A percentile compares a stretch with the other conserved stretches of the same genome.
These are phyloP conservation scores for Isurus oxyrinchus DNA, from an alignment of 2,113 vertebrate species.

Conservation along the genomic window DNA sequence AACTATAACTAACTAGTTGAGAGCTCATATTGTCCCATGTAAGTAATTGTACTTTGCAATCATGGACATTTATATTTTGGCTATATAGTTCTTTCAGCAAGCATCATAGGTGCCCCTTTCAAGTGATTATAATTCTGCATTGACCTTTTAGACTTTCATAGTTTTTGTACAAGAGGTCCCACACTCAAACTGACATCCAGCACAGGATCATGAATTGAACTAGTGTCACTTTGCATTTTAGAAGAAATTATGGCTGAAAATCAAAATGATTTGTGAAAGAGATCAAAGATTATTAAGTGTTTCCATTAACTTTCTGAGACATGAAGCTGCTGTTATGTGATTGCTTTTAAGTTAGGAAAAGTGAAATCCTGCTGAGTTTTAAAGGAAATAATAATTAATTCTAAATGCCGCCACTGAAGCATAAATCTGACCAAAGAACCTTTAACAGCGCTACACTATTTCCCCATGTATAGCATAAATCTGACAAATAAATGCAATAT, in stretches of 20 bases:
- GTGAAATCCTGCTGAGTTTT: background rate
- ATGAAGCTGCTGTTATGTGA: background rate
- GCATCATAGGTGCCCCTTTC: background rate
- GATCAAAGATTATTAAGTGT: background rate
- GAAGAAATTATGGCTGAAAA: background rate
- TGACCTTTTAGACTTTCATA: background rate
- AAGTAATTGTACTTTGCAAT: background rate
- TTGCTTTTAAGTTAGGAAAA: background rate
- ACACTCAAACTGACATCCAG: background rate
- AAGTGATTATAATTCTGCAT: background rate
- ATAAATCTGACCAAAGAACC: conserved; percentile 2
- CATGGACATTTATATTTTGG: background rate
- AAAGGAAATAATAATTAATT: background rate
- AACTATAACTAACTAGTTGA: background rate
- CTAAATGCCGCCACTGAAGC: background rate
- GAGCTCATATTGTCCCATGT: background rate
- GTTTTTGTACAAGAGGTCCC: background rate
- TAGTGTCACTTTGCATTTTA: background rate
- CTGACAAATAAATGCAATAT: background rate
- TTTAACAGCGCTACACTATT: background rate
- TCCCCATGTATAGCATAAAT: background rate
- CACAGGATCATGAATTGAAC: background rate
- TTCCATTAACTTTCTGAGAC: background rate
- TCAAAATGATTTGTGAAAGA: background rate
- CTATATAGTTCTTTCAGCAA: background rate